These are phyloP conservation scores for Anguilla japonica DNA, from an alignment of 2,113 vertebrate species.

Conservation along the genomic window DNA sequence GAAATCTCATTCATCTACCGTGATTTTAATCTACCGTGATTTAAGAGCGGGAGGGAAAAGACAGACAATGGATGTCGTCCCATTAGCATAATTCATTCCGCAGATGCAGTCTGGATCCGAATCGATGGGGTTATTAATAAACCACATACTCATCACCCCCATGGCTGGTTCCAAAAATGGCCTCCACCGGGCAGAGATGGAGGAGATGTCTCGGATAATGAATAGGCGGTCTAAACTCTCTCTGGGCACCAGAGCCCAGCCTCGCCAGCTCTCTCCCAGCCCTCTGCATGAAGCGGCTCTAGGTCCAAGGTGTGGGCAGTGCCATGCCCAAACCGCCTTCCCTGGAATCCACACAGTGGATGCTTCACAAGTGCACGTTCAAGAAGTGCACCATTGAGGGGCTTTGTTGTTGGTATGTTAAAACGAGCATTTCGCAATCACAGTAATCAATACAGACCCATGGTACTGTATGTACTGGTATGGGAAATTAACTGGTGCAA, in stretches of 20 bases:
- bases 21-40: background rate
- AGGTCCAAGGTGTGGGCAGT: background rate
- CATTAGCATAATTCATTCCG: slow-evolving; percentile 24
- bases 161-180: slow-evolving; percentile 14
- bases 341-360: background rate
- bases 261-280: background rate
- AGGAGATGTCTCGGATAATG: slow-evolving; percentile 9
- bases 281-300: background rate
- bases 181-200: slow-evolving; percentile 16
- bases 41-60: background rate
- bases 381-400: background rate
- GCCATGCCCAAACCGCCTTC: background rate
- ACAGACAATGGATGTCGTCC: slow-evolving; percentile 20
- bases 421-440: background rate
- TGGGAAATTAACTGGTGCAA: background rate
- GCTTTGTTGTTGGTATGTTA: background rate
- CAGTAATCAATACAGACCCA: background rate
- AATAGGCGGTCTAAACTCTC: background rate
- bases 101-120: background rate
- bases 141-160: slow-evolving; percentile 13
- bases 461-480: background rate
- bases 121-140: slow-evolving; percentile 31
- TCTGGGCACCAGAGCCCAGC: background rate
- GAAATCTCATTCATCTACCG: slow-evolving; percentile 12
- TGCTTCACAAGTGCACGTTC: too few species aligned